Evolutionary conservation across 1,140 invertebrate species (phyloP).

Genomic region (Holcopasites calliopsidis): DNA sequence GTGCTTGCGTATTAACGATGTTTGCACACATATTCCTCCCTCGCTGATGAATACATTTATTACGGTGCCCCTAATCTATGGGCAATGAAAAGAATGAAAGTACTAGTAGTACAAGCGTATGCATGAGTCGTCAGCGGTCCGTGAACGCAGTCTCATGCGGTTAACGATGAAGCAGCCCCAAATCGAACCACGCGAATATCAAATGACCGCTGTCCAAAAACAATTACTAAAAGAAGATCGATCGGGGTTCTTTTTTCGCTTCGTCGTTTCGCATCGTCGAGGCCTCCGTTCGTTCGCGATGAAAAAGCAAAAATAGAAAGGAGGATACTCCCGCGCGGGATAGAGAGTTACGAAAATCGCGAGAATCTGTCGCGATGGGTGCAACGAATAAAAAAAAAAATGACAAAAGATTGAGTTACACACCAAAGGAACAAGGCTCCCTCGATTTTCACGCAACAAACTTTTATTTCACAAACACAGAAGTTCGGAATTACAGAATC

Average conservation of each 20-base stretch:
- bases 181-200: conserved; percentile 6
- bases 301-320: no score
- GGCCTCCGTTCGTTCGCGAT: conserved; percentile 37
- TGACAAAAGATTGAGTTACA: conserved; percentile 22
- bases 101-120: no score
- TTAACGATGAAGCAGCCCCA: conserved; percentile 32
- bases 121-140: no score
- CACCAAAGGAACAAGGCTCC: conserved; percentile 51
- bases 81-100: no score
- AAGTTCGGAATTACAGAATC: conserved; percentile 52
- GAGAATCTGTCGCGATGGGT: conserved; percentile 1
- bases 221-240: not conserved
- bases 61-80: no score
- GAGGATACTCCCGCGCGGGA: not conserved
- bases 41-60: no score
- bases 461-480: conserved; percentile 66
- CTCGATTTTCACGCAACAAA: conserved; percentile 54
- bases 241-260: conserved; percentile 25
- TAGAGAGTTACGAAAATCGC: conserved; percentile 1
- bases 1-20: no score
- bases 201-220: conserved; percentile 10
- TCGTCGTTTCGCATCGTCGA: conserved; percentile 38
- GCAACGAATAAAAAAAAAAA: conserved; percentile 29
- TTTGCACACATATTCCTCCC: no score
- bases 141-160: conserved; percentile 24